These are phyloP conservation scores for Oscheius sp. DNA, from an alignment of 2,888 invertebrate genomes.

Conservation along the genomic window DNA sequence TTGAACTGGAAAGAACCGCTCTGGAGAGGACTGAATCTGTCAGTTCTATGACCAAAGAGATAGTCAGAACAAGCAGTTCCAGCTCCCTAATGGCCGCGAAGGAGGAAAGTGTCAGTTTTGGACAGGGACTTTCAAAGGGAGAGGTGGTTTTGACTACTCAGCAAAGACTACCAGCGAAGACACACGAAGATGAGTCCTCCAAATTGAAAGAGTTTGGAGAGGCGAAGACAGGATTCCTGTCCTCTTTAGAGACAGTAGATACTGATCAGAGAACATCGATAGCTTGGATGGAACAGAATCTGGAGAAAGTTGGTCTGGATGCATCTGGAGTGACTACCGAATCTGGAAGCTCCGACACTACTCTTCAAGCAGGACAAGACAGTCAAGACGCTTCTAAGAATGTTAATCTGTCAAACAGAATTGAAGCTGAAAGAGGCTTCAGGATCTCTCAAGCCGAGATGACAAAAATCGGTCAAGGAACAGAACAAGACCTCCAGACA, in stretches of 20 bases:
- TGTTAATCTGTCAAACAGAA: background rate
- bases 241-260: constrained; percentile 16
- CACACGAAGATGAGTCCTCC: background rate
- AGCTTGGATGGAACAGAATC: background rate
- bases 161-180: background rate
- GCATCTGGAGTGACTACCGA: background rate
- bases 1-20: background rate
- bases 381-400: background rate
- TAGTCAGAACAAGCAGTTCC: background rate
- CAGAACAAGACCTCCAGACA: too few species aligned
- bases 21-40: background rate
- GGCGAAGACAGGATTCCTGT: constrained; percentile 8
- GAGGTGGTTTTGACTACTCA: background rate
- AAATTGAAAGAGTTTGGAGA: constrained; percentile 21
- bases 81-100: background rate
- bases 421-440: constrained; percentile 13
- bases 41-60: background rate
- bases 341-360: background rate
- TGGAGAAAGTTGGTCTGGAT: background rate
- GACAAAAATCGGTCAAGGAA: background rate
- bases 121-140: constrained; percentile 17
- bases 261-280: constrained; percentile 6
- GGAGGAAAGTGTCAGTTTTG: constrained; percentile 12
- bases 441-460: background rate
- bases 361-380: background rate